Evolutionary conservation across 1,140 invertebrate genomes (phyloP).

Genomic region (Saxidomus purpurata): DNA sequence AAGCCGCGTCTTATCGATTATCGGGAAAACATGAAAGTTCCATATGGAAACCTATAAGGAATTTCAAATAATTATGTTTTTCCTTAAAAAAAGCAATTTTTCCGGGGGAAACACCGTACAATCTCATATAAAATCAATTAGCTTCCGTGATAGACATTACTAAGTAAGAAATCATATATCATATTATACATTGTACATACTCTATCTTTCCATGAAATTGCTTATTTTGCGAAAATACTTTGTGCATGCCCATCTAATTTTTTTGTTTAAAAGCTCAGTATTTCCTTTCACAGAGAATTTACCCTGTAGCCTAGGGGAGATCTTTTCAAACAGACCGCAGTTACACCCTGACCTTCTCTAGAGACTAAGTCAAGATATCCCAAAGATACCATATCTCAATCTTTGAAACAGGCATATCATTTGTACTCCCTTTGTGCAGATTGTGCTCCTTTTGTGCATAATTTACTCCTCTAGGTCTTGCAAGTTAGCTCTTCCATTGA

Average conservation of each 20-base stretch:
- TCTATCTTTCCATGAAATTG: too few species aligned
- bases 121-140: too few species aligned
- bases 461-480: neutral
- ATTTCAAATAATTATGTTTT: too few species aligned
- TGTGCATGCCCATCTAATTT: neutral
- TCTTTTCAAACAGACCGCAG: neutral
- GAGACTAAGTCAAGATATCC: conserved; percentile 43
- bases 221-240: neutral
- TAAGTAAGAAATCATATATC: too few species aligned
- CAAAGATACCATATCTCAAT: conserved; percentile 37
- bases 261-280: neutral
- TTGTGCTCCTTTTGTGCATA: conserved; percentile 33
- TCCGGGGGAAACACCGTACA: too few species aligned
- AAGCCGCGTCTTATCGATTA: too few species aligned
- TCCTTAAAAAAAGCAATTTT: too few species aligned
- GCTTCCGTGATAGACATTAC: too few species aligned
- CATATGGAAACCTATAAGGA: too few species aligned
- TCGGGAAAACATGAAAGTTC: too few species aligned
- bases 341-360: conserved; percentile 15
- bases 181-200: too few species aligned
- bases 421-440: conserved; percentile 45
- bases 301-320: neutral
- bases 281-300: neutral
- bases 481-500: conserved; percentile 30
- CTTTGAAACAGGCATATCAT: conserved; percentile 14